Evolutionary conservation across 2,113 vertebrate genomes (phyloP).

Genomic region (Dolichallabes microphthalmus): DNA sequence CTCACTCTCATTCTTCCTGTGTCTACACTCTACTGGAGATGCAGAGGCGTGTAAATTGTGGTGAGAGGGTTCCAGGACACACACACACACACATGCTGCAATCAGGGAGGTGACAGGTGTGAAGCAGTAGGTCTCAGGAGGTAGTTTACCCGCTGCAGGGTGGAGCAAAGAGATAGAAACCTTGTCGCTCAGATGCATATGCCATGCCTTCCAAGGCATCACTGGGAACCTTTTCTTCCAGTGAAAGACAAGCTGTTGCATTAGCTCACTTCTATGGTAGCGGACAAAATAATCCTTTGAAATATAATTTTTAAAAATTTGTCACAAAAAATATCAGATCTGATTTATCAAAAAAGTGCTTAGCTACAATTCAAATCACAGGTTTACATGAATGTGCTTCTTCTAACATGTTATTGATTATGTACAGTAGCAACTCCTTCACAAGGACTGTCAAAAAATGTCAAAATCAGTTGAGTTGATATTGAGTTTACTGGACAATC

Average conservation of each 20-base stretch:
- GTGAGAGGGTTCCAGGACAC: conserved; percentile 36
- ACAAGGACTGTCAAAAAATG: neutral
- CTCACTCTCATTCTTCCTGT: conserved; percentile 8
- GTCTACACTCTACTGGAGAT: conserved; percentile 24
- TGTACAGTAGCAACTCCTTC: neutral
- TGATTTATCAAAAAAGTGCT: neutral
- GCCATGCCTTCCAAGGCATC: neutral
- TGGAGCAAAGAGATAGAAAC: conserved; percentile 25
- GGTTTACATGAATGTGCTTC: neutral
- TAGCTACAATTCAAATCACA: neutral
- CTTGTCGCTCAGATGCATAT: conserved; percentile 4
- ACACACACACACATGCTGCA: conserved; percentile 43
- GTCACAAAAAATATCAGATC: neutral
- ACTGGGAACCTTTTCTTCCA: conserved; percentile 2
- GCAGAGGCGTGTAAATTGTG: conserved; percentile 47
- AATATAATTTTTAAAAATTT: neutral
- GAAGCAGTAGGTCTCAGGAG: conserved; percentile 49
- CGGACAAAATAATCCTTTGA: neutral
- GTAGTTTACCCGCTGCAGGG: conserved; percentile 32
- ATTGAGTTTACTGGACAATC: neutral
- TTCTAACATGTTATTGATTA: neutral
- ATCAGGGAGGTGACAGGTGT: conserved; percentile 56
- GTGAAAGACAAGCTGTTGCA: conserved; percentile 1
- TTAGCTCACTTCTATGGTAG: neutral
- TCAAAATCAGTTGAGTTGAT: too few relatives aligned